Evolutionary conservation across 2,797 vertebrate genomes (phyloP).

Genomic region (Amphiprion clarkii): DNA sequence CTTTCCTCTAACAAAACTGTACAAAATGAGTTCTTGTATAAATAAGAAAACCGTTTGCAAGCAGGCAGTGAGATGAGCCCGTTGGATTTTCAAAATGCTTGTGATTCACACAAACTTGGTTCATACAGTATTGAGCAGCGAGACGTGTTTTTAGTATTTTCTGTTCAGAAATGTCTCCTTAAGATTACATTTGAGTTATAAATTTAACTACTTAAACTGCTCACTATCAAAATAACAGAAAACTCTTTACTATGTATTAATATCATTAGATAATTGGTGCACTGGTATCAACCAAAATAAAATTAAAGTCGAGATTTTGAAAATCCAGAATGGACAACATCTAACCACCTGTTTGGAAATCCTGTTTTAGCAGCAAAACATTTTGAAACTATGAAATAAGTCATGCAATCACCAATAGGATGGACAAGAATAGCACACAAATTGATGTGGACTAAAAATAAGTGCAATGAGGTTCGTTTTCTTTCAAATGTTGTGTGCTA

Average conservation of each 20-base stretch:
- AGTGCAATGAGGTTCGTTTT: constrained; percentile 63
- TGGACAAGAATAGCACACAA: constrained; percentile 52
- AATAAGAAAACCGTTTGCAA: constrained; percentile 87
- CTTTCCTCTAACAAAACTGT: constrained; percentile 84
- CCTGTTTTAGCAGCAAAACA: constrained; percentile 88
- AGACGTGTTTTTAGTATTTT: constrained; percentile 1
- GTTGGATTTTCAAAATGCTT: constrained; percentile 65
- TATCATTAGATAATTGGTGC: background rate
- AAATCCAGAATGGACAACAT: constrained; percentile 63
- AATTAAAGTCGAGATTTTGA: constrained; percentile 58
- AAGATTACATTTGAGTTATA: constrained; percentile 6
- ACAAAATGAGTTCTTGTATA: constrained; percentile 90
- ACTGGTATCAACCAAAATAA: constrained; percentile 36
- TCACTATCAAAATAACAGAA: constrained; percentile 3
- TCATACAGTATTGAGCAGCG: constrained; percentile 41
- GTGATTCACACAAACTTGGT: constrained; percentile 49
- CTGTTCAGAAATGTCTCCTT: constrained; percentile 14
- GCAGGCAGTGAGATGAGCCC: constrained; percentile 73
- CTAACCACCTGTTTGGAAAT: constrained; percentile 74
- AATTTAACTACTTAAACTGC: constrained; percentile 6
- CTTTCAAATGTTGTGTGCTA: constrained; percentile 36
- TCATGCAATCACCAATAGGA: constrained; percentile 52
- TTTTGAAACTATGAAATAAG: constrained; percentile 90
- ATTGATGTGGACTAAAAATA: constrained; percentile 64
- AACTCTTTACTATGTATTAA: background rate